Evolutionary conservation across 2,113 vertebrate species (phyloP), one percentile per base, ranked within the genome.

Genomic region (Malurus melanocephalus): DNA sequence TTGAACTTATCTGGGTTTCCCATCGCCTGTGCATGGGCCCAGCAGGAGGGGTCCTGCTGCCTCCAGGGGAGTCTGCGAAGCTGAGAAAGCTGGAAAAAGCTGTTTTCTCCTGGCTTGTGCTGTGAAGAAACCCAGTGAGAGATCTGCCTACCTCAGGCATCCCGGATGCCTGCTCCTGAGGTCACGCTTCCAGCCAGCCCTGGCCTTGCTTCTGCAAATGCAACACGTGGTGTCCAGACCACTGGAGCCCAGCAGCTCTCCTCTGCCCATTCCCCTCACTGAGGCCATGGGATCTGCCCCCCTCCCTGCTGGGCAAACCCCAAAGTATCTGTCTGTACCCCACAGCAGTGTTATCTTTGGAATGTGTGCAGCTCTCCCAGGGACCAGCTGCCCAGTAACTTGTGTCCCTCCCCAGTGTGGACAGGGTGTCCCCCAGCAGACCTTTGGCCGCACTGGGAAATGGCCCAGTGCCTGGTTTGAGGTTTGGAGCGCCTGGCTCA

Each of bases 391-490:
- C 73, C 64, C 55, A 76, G 78, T 57, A 84, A 1, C 33, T 57
- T 0, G 7, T 46, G 61, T 57, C 3, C 1, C 21, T 66, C 23
- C 59, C 5, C 9, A 28, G 57, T 52, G 16, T 0, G 6, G 57
- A 11, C 80, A 43, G 28, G 5, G 51, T 88, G 92, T 61, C 40
- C 78, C 73, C 51, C 5, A 0, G 61, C 69, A 90, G 92, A 89
- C 80, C 86, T 81, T n/a, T 33, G 55, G 40, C 75, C 48, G 8
- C 62, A 5, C 52, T 67, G 62, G 65, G 74, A 64, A 65, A 66
- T 90, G 92, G 92, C 88, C 21, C 7, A 5, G 55, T 38, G 93
- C 94, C 93, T 91, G 62, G 6, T 33, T 53, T 92, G 94, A 92
- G 89, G 91, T 87, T 82, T 93, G 90, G 87, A 85, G 48, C 0